Base-by-base conservation (phyloP, 1,140 invertebrate genomes). In the Pseudomyrmex flavicornis region DNA sequence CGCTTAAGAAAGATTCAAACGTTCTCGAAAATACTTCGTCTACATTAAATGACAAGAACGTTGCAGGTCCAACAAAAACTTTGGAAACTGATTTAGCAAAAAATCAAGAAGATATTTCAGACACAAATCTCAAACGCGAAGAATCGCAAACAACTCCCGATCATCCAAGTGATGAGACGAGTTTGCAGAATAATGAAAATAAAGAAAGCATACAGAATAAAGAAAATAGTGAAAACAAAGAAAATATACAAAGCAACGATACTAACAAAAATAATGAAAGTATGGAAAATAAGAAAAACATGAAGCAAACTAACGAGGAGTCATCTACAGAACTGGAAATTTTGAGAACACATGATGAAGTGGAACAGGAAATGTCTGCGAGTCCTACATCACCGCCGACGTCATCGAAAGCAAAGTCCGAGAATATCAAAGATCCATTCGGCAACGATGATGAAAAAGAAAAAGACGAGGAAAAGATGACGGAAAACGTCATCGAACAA, bases 381-480 rank as follows among this genome's bases (percentile, higher is more conserved):
- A 63, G 79, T 73, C n/a, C 74, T n/a, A 77, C 82, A 35, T 88
- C 88, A 10, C 89, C 91, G 1, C 91, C 90, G 0, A 92, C 92
- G 65, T 91, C 91, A 12, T 89, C 91, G 5, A 90, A 90, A 76
- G 69, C 90, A 69, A 92, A 92, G 70, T 75, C 79, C 20, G 88
- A 54, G 50, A 91, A 77, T 62, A 68, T 63, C 1, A 82, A 79
- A 20, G 52, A 61, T 73, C 62, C 58, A 62, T 61, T 63, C 0
- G 52, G 4, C 0, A 66, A 80, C 1, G 59, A 52, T 35, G 75
- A 17, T 12, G 22, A 69, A 89, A 10, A 89, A 91, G 10, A 88
- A 74, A 4, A 82, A 88, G 48, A 86, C 84, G 69, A 74, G 69
- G 35, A 35, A 35, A 35, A 35, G 35, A 35, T 35, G 35, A 35